Percentiles rank a stretch among this genome's conserved stretches.
phyloP scores from a whole-genome alignment of 1,140 invertebrate genomes.

The Brachionus paranguensis region DNA sequence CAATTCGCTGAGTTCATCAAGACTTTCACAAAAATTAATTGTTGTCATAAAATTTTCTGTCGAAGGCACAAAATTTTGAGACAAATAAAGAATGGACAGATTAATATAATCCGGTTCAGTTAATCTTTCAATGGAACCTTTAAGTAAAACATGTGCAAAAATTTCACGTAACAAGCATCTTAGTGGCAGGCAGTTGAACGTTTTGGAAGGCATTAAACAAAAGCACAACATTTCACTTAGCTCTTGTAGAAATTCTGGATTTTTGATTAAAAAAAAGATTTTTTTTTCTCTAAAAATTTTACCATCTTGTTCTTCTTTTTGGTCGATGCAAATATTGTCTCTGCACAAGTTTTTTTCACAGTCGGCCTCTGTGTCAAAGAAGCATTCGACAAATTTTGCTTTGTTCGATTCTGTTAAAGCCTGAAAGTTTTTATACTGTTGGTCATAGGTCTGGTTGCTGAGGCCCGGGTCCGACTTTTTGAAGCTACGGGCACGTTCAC shows the following conservation, averaged over 20 bases:
- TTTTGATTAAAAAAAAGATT: constrained; percentile 45
- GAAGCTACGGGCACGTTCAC: not conserved
- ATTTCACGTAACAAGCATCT: constrained; percentile 60
- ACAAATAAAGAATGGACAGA: constrained; percentile 77
- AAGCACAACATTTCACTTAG: constrained; percentile 50
- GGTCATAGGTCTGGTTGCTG: not conserved
- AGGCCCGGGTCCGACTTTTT: not conserved
- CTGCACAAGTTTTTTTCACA: constrained; percentile 68
- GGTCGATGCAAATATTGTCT: constrained; percentile 57
- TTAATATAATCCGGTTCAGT: constrained; percentile 92
- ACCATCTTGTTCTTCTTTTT: constrained; percentile 57
- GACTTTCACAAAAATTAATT: constrained; percentile 7
- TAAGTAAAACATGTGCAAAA: constrained; percentile 70
- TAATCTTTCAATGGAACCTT: constrained; percentile 71
- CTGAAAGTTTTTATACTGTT: not conserved
- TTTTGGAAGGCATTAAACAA: not conserved
- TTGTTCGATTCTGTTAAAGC: not conserved
- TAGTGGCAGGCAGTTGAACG: not conserved
- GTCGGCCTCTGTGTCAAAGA: constrained; percentile 78
- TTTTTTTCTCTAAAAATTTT: constrained; percentile 59
- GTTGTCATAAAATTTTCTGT: constrained; percentile 35
- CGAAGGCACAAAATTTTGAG: not conserved
- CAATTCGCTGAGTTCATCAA: constrained; percentile 71
- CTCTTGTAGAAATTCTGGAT: constrained; percentile 61
- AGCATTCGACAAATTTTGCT: constrained; percentile 54